Evolutionary conservation across 2,113 vertebrate species (phyloP).

Genomic region (Plectropomus leopardus): DNA sequence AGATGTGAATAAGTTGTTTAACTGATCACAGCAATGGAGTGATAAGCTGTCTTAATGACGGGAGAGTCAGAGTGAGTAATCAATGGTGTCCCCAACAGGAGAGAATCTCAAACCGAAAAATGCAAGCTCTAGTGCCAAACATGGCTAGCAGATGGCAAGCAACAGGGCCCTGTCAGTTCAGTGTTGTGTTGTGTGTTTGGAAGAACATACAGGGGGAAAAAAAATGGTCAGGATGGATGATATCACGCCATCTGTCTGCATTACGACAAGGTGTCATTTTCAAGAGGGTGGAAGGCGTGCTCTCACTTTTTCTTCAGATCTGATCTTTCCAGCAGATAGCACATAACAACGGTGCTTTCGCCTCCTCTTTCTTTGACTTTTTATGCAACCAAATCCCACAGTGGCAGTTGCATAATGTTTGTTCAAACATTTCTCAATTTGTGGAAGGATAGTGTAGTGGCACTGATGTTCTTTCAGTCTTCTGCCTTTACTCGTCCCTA

Average conservation of each 20-base stretch:
- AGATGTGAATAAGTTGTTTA: conserved; percentile 18
- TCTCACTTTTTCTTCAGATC: conserved; percentile 55
- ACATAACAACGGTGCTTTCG: conserved; percentile 44
- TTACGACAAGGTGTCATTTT: conserved; percentile 65
- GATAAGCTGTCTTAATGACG: conserved; percentile 14
- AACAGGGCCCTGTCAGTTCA: conserved; percentile 72
- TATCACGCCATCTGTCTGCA: conserved; percentile 78
- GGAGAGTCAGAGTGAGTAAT: conserved; percentile 51
- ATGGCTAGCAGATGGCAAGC: conserved; percentile 78
- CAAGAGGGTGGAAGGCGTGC: conserved; percentile 59
- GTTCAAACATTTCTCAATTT: conserved; percentile 32
- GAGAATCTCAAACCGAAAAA: conserved; percentile 58
- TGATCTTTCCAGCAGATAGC: conserved; percentile 36
- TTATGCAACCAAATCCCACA: conserved; percentile 59
- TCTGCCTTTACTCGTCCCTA: background rate
- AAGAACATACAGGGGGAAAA: conserved; percentile 32
- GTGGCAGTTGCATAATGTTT: conserved; percentile 56
- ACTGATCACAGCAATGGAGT: background rate
- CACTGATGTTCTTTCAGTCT: conserved; percentile 25
- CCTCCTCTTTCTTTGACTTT: conserved; percentile 54
- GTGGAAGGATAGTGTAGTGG: conserved; percentile 1
- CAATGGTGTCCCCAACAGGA: conserved; percentile 43
- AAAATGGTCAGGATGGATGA: conserved; percentile 56
- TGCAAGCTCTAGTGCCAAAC: conserved; percentile 55
- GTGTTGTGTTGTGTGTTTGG: conserved; percentile 58